Base-by-base conservation (phyloP, 2,113 vertebrate species). In the Anarrhichthys ocellatus region DNA sequence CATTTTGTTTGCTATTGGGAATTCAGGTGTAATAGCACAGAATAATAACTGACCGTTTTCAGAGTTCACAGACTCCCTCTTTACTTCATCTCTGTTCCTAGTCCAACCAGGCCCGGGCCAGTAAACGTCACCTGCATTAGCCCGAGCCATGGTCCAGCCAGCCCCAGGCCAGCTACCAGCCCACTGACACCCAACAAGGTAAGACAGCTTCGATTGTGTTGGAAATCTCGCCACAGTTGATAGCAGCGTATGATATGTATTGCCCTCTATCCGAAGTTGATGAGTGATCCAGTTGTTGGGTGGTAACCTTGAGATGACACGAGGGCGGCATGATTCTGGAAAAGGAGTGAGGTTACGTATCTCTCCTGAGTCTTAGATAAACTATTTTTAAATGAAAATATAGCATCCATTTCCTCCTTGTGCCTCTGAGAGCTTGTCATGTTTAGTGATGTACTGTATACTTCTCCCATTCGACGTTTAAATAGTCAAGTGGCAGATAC, bases 161-260 rank as follows among this genome's bases (percentile, higher is more conserved):
- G 70, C 62, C 87, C 83, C 32, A 76, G 72, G 50, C 10, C 76
- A 59, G 6, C 79, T 11, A 50, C 63, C 1, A 69, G 63, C 72
- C 86, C 84, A 24, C 76, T 70, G 70, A 76, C 79, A 50, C 77
- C 83, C 58, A 88, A 40, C 76, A 93, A 91, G 89, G 93, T 93
- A 91, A 85, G 82, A 69, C 64, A 70, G 64, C 32, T 73, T 15
- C 29, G 4, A 27, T 44, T 79, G 4, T 80, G 78, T 76, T 66
- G 20, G 11, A 65, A 59, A 61, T 56, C 38, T 69, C 58, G 40
- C 15, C 40, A 14, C 1, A 14, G 59, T 63, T 54, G 14, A 69
- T 14, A 68, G 61, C 54, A 17, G 42, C 58, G 59, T 44, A 4
- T 56, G 52, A 32, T 36, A 6, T 13, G 40, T 15, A 63, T 73